Percentiles rank a stretch among this genome's conserved stretches.
Conservation (phyloP, 92 coral and sea anemone species). For the Phenganax stokvisi region DNA sequence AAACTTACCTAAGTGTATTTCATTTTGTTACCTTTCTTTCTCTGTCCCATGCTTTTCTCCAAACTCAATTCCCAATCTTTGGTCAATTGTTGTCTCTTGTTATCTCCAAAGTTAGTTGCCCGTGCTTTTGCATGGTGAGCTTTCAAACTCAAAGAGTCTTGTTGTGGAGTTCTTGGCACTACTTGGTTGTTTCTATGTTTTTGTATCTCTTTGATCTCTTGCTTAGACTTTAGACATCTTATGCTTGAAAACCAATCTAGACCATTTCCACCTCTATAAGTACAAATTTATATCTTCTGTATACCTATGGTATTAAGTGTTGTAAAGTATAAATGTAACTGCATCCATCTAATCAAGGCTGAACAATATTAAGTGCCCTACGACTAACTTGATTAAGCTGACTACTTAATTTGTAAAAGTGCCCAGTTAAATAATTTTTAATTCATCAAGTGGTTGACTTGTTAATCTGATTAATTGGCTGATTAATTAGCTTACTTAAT, state of each 20-base stretch:
- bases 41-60: constrained; percentile 70
- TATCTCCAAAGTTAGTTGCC: neutral
- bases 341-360: no score
- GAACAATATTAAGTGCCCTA: no score
- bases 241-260: constrained; percentile 82
- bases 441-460: no score
- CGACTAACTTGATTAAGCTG: no score
- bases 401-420: no score
- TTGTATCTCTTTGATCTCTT: neutral
- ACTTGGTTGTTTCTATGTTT: neutral
- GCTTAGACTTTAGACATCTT: constrained; percentile 51
- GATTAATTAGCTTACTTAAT: neutral
- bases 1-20: no score
- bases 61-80: constrained; percentile 66
- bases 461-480: no score
- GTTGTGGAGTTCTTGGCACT: neutral
- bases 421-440: no score
- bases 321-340: no score
- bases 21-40: constrained; percentile 55
- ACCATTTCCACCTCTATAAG: constrained; percentile 75
- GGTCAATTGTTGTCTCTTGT: constrained; percentile 42
- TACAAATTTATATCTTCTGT: neutral
- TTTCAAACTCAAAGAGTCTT: neutral
- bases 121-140: neutral
- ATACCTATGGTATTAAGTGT: neutral